Evolutionary conservation across 2,113 vertebrate species (phyloP), one percentile per base, ranked within the genome.

Genomic region (Bufo bufo): DNA sequence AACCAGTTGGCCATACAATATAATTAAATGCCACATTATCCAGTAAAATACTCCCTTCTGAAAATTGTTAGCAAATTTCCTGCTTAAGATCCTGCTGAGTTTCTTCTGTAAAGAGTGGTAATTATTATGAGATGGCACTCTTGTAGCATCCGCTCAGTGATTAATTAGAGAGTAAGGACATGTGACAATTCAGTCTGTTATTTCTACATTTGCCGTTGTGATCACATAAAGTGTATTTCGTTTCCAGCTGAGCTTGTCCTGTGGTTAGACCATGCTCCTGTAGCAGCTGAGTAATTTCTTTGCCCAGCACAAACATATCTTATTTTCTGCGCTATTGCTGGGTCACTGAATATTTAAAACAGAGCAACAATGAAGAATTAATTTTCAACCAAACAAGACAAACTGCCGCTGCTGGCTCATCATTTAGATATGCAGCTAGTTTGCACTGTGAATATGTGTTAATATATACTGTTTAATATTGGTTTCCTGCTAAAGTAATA

Each of bases 261-360:
- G 59, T 59, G 59, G 87, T 66, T 84, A 84, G 81, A 49, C 58
- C 20, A 13, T 78, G 82, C 58, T 77, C 56, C 14, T 43, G 23
- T 8, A 45, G 58, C 74, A 89, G 87, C 87, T 69, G 59, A 78
- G 58, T 89, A 78, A 89, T 84, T 89, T 89, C 23, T 77, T 84
- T 58, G 52, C 65, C 75, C 59, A n/a, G 72, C 43, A 54, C 69
- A 66, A 43, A 54, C 72, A 78, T 89, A 78, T 83, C 82, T 84
- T 87, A 81, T 84, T 78, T 84, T 89, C 82, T 89, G 61, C 82
- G 13, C 82, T 78, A 78, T 69, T 78, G 81, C 61, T 12, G 61
- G 82, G 87, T 84, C 87, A 89, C 72, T 89, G 87, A 84, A 84
- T 89, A 89, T 84, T 89, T 89, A 84, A 89, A 88, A 78, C 45